Percentiles rank a stretch among this genome's conserved stretches.
Evolutionary conservation across 1,140 invertebrate genomes (phyloP).

Genomic region (Tigriopus japonicus): DNA sequence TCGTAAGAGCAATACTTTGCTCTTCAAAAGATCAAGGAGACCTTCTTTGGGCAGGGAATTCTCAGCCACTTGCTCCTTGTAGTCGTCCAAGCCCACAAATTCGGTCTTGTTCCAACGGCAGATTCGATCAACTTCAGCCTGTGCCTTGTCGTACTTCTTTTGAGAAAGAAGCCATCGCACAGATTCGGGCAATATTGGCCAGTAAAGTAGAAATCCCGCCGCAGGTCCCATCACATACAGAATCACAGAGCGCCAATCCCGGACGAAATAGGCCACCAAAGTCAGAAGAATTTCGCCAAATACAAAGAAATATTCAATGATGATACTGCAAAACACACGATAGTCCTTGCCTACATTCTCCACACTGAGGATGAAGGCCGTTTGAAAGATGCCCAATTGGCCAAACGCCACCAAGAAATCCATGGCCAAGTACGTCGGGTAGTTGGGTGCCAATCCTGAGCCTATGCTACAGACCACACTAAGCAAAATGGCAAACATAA

Average conservation of each 20-base stretch:
- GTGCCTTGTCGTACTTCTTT: conserved; percentile 15
- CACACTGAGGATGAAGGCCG: background rate
- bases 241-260: background rate
- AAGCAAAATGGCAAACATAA: background rate
- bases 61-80: background rate
- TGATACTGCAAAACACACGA: background rate
- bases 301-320: conserved; percentile 9
- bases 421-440: background rate
- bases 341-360: conserved; percentile 6
- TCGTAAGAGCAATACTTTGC: background rate
- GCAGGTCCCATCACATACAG: background rate
- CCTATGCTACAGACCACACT: background rate
- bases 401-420: background rate
- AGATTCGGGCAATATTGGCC: conserved; percentile 10
- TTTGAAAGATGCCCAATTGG: conserved; percentile 6
- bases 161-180: conserved; percentile 18
- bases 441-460: background rate
- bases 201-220: background rate
- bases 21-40: background rate
- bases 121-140: conserved; percentile 15
- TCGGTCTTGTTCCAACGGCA: conserved; percentile 15
- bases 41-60: background rate
- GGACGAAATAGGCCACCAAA: background rate
- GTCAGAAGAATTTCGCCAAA: conserved; percentile 1
- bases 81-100: background rate